phyloP scores from a whole-genome alignment of 2,113 vertebrate genomes.

The Bos indicus region DNA sequence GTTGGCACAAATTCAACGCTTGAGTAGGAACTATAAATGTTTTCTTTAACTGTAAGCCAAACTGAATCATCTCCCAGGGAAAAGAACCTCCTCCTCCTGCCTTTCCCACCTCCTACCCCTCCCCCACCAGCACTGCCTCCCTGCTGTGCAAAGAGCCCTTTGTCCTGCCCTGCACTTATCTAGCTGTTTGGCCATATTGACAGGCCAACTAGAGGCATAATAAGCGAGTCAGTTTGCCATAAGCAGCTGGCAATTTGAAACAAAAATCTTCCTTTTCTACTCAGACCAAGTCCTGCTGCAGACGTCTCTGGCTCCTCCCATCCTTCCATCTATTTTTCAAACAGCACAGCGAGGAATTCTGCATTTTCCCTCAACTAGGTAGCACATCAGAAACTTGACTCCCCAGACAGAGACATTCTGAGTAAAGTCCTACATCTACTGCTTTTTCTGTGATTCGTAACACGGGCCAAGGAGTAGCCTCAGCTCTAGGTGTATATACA shows the following conservation, averaged over 20 bases:
- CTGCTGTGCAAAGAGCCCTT: constrained; percentile 75
- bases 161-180: constrained; percentile 75
- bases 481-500: neutral
- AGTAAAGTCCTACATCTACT: neutral
- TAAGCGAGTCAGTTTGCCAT: constrained; percentile 74
- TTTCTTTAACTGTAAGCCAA: constrained; percentile 69
- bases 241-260: constrained; percentile 75
- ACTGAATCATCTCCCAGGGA: constrained; percentile 62
- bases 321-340: constrained; percentile 54
- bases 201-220: constrained; percentile 73
- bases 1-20: constrained; percentile 56
- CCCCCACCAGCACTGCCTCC: constrained; percentile 68
- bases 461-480: neutral
- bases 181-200: constrained; percentile 78
- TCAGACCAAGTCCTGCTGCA: constrained; percentile 57
- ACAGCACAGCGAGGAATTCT: constrained; percentile 33
- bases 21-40: constrained; percentile 51
- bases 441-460: constrained; percentile 18
- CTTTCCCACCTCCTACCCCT: constrained; percentile 64
- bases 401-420: neutral
- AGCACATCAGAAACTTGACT: constrained; percentile 47
- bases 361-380: constrained; percentile 25
- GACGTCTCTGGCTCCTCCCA: constrained; percentile 56
- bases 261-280: constrained; percentile 73
- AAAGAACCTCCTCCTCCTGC: constrained; percentile 52